These are phyloP conservation scores for Pipa parva DNA, from an alignment of 2,113 vertebrate genomes.

Conservation along the genomic window DNA sequence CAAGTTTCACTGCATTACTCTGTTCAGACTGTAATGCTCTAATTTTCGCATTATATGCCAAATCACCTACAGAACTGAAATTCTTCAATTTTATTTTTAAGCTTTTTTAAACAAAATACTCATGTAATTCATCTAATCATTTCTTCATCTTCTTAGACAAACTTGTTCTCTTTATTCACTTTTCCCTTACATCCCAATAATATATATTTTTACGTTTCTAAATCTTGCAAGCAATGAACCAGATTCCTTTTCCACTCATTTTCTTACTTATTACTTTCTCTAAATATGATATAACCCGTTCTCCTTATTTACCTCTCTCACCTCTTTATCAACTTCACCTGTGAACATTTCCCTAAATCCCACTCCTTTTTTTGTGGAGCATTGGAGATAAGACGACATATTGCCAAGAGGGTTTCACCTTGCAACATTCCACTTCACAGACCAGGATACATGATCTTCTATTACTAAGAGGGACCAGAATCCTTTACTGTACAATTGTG, in stretches of 20 bases:
- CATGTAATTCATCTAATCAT: no score
- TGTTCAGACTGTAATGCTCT: no score
- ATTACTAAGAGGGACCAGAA: background rate
- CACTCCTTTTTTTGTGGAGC: background rate
- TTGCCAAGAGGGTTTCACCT: conserved; percentile 11
- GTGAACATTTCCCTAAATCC: background rate
- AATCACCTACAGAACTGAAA: no score
- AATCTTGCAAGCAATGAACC: no score
- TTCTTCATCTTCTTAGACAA: no score
- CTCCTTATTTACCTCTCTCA: background rate
- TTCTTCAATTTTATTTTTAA: no score
- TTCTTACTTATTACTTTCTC: background rate
- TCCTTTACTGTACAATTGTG: background rate
- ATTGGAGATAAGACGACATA: background rate
- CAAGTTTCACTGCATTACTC: background rate
- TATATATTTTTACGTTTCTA: background rate
- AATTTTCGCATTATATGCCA: no score
- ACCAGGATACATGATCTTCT: conserved; percentile 2
- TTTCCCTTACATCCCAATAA: background rate
- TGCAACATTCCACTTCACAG: conserved; percentile 27
- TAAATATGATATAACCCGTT: background rate
- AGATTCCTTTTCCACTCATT: background rate
- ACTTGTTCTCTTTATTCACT: no score
- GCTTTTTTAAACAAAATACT: no score
- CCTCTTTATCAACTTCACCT: background rate